Base-by-base conservation (phyloP, 2,113 vertebrate genomes). In the Nymphicus hollandicus region DNA sequence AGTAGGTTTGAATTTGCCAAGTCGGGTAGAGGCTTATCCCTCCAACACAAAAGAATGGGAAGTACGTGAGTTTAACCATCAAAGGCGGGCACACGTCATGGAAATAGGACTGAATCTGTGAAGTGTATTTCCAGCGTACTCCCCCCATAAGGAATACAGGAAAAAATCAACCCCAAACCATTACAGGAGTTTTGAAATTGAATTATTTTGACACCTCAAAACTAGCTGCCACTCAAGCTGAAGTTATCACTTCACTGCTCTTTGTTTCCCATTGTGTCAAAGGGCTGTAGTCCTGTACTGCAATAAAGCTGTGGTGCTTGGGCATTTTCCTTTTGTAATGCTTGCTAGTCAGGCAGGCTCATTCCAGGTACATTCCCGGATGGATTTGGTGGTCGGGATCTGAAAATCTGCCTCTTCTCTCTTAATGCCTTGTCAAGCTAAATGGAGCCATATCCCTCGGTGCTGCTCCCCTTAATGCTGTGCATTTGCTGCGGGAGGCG, bases 361-460 rank as follows among this genome's bases (percentile, higher is more conserved):
- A 6, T 13, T 28, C 22, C 20, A 44, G 52, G 3, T 0, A 0
- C 6, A 9, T 19, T 56, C 12, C 0, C 2, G 44, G 17, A 17
- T 50, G 81, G 28, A 49, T 88, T 76, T 49, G 63, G 19, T 76
- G 22, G 17, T 13, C 15, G 63, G 53, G 7, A 35, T 84, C 65
- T 13, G 9, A 64, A 93, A 91, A 74, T 47, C 46, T 43, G 22
- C 27, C 5, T 53, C 22, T 69, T 56, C 8, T 47, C 23, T 41
- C 22, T 19, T 69, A 65, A 50, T 11, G 9, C 20, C 18, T 39
- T 72, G 6, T 0, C 1, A 27, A 69, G 16, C 52, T 64, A n/a
- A 28, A 20, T 14, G 15, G 43, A 91, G 35, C 43, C 65, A 23
- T 29, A 11, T 56, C 49, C 17, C 28, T 35, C 0, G 1, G n/a